These are phyloP conservation scores for Phacellophora camtschatica DNA, from an alignment of 30 jellyfish, hydroid and myxozoan genomes.

Conservation along the genomic window DNA sequence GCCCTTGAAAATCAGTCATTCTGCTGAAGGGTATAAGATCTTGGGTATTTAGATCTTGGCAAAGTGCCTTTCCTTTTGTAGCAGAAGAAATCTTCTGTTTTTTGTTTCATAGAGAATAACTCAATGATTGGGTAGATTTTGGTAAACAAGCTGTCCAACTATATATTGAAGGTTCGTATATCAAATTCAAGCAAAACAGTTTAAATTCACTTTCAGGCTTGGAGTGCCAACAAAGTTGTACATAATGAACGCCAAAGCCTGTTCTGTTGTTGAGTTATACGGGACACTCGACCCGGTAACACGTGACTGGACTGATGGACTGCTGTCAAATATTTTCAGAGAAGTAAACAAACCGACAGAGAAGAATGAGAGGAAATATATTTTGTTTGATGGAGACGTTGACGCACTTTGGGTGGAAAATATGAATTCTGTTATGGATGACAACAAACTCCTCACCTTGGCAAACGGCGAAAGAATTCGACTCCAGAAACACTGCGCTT, in stretches of 20 bases:
- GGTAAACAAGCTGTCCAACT: too few relatives aligned
- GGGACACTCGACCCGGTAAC: constrained; percentile 99
- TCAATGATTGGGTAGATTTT: too few relatives aligned
- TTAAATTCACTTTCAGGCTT: constrained; percentile 43
- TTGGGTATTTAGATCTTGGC: too few relatives aligned
- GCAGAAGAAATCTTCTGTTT: too few relatives aligned
- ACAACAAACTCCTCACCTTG: constrained; percentile 93
- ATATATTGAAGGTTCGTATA: too few relatives aligned
- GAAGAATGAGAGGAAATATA: constrained; percentile 91
- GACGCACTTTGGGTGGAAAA: constrained; percentile 99
- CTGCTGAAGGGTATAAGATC: too few relatives aligned
- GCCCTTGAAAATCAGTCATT: too few relatives aligned
- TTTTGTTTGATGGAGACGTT: constrained; percentile 97
- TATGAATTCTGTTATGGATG: constrained; percentile 99
- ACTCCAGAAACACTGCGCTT: constrained; percentile 94
- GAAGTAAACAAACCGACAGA: constrained; percentile 98
- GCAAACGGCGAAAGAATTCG: constrained; percentile 99
- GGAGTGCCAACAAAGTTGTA: constrained; percentile 83
- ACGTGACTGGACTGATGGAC: constrained; percentile 99
- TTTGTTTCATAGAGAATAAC: too few relatives aligned
- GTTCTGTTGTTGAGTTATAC: constrained; percentile 96
- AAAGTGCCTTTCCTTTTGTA: too few relatives aligned
- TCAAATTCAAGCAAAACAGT: background rate
- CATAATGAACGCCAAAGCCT: constrained; percentile 98
- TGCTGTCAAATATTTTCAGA: constrained; percentile 95